Base-by-base conservation (phyloP, 2,797 vertebrate species). In the Argyrosomus regius region DNA sequence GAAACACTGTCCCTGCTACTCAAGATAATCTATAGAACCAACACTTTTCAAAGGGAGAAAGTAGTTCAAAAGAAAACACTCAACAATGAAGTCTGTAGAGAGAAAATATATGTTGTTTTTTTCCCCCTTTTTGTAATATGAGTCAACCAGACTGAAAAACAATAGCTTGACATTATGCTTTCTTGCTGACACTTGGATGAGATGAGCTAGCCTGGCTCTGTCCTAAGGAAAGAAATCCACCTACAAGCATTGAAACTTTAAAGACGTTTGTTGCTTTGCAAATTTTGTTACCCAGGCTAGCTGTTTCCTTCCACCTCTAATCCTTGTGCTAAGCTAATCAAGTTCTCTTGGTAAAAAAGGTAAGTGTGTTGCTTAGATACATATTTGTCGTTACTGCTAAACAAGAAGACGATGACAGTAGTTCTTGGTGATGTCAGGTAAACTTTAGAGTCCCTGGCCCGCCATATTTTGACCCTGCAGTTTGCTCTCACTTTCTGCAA, bases 401-500 rank as follows among this genome's bases (percentile, higher is more conserved):
- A 48, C 22, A 57, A 41, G 22, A 39, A 61, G 17, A 41, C n/a
- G 5, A 26, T 7, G 10, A 16, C 3, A 31, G 5, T 48, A 31
- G 22, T 26, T 56, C 60, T 66, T 5, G 2, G 50, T 20, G 22
- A 18, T 45, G 52, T n/a, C 3, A 39, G 13, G 24, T 41, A 31
- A 49, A 45, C n/a, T 31, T 58, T 24, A 28, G 39, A 52, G 68
- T 43, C 26, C 3, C 18, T 17, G 13, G 16, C 56, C 18, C 8
- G 56, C n/a, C 50, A 20, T 13, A 18, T 74, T 65, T 50, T 59
- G 26, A 60, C 22, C 17, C 12, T 39, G 49, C 45, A 10, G 28
- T 70, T 77, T 39, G 22, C 46, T 66, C 65, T 64, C 54, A 72
- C 52, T 70, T 65, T 52, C 62, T 45, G 20, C 49, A 87, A 79